Evolutionary conservation across 2,113 vertebrate species (phyloP).

Genomic region (Serinus canaria): DNA sequence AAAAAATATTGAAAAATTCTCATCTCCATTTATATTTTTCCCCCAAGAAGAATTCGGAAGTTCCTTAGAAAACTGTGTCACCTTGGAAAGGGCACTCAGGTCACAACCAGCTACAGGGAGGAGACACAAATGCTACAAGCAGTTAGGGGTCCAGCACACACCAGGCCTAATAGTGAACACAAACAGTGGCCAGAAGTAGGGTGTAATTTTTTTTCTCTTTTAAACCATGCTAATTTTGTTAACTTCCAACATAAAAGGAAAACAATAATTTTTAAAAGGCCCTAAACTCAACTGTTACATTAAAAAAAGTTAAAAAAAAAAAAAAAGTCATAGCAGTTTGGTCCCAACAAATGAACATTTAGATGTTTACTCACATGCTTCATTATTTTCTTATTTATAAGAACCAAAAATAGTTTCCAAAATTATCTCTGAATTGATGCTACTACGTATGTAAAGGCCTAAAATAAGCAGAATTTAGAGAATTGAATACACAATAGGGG

Average conservation of each 20-base stretch:
- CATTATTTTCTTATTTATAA: constrained; percentile 60
- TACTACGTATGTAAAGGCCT: constrained; percentile 64
- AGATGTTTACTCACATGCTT: constrained; percentile 81
- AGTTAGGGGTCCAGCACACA: constrained; percentile 51
- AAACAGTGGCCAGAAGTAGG: background rate
- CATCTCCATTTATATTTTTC: constrained; percentile 69
- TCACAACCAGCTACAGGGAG: constrained; percentile 60
- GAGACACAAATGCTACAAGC: constrained; percentile 62
- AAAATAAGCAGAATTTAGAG: constrained; percentile 49
- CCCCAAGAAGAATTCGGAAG: constrained; percentile 72
- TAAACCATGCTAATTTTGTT: constrained; percentile 49
- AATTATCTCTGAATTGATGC: constrained; percentile 61
- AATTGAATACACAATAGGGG: constrained; percentile 44
- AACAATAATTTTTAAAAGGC: constrained; percentile 59
- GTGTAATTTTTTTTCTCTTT: background rate
- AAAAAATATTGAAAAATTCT: constrained; percentile 82
- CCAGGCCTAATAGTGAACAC: constrained; percentile 45
- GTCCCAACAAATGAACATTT: constrained; percentile 76
- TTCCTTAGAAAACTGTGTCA: constrained; percentile 75
- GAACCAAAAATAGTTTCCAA: constrained; percentile 71
- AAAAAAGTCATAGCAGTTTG: constrained; percentile 73
- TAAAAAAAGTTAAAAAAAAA: constrained; percentile 7
- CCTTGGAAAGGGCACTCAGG: constrained; percentile 68
- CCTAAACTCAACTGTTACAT: constrained; percentile 71
- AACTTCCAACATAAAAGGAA: constrained; percentile 61